Evolutionary conservation across 92 coral and sea anemone genomes (phyloP), one percentile per base, ranked within the genome.

Genomic region (Parazoanthus atlanticus): DNA sequence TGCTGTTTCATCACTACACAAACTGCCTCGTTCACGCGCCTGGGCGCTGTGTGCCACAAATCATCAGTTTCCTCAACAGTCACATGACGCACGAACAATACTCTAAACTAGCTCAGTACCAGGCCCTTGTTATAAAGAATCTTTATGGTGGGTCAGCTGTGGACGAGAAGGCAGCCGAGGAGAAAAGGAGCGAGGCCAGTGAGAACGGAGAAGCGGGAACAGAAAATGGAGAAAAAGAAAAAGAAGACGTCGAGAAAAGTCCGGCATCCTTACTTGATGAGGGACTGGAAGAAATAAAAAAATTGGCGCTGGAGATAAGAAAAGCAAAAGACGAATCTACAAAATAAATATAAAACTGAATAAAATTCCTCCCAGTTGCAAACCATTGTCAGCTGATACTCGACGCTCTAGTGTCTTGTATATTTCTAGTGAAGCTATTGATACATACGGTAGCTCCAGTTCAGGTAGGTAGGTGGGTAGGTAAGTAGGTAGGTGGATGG

Each of bases 41-140:
- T 2, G 99, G 99, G 36, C 96, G 98, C 49, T 97, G 99, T 80
- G 98, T 97, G 86, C 99, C 99, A 67, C 99, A 95, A 32, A 88
- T 97, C 79, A 94, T 97, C 85, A 86, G 91, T 70, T 94, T 79
- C 86, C 95, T 97, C 31, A 89, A 88, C 34, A 86, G 82, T 30
- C 90, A 91, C 73, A 69, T 97, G 92, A 77, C 96, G 8, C 89
- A 94, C 21, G 99, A 95, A 79, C 94, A 95, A 21, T 91, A 93
- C 85, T 93, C 92, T 3, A 94, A 77, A 36, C 85, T 97, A 40
- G 88, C 91, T 75, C 94, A 90, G 33, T 97, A 95, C 93, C 94
- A 95, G 96, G 86, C 90, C 58, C 96, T 97, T 74, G 99, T 97
- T 66, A 95, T 97, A 28, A 95, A 90, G 88, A 94, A 90, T 73